A percentile compares a stretch with the other conserved stretches of the same genome.
Evolutionary conservation across 2,797 vertebrate genomes (phyloP).

Genomic region (Betta splendens): DNA sequence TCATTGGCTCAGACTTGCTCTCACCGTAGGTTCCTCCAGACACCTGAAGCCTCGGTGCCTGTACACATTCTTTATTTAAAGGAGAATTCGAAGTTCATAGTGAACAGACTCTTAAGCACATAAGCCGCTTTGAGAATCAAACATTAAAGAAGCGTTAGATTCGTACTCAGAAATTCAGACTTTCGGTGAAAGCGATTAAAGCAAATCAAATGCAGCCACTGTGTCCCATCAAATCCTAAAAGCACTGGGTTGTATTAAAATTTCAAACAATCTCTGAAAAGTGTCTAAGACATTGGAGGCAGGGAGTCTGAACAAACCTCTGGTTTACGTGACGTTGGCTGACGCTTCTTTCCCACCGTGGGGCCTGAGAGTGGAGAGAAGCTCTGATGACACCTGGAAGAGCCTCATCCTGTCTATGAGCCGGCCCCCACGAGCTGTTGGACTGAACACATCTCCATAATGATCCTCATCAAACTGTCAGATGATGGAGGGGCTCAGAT

Average conservation of each 20-base stretch:
- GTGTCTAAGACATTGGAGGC: neutral
- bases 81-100: slow-evolving; percentile 4
- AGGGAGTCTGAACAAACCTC: neutral
- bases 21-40: slow-evolving; percentile 9
- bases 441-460: slow-evolving; percentile 27
- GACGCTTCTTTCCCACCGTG: slow-evolving; percentile 10
- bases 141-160: slow-evolving; percentile 17
- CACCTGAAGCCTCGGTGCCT: slow-evolving; percentile 13
- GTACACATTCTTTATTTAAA: no score
- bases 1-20: slow-evolving; percentile 23
- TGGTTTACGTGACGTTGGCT: slow-evolving; percentile 2
- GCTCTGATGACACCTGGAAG: slow-evolving; percentile 55
- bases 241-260: neutral
- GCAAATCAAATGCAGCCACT: neutral
- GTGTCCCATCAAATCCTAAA: neutral
- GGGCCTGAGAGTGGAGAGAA: slow-evolving; percentile 13
- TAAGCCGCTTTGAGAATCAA: slow-evolving; percentile 14
- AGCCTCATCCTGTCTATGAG: slow-evolving; percentile 57
- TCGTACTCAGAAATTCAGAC: slow-evolving; percentile 8
- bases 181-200: neutral
- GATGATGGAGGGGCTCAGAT: neutral
- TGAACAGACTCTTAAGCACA: slow-evolving; percentile 11
- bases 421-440: slow-evolving; percentile 57
- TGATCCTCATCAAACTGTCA: neutral
- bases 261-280: neutral